Percentiles rank a stretch among this genome's conserved stretches.
These are phyloP conservation scores for Neodontobutis hainanensis DNA, from an alignment of 2,113 vertebrate genomes.

Conservation along the genomic window DNA sequence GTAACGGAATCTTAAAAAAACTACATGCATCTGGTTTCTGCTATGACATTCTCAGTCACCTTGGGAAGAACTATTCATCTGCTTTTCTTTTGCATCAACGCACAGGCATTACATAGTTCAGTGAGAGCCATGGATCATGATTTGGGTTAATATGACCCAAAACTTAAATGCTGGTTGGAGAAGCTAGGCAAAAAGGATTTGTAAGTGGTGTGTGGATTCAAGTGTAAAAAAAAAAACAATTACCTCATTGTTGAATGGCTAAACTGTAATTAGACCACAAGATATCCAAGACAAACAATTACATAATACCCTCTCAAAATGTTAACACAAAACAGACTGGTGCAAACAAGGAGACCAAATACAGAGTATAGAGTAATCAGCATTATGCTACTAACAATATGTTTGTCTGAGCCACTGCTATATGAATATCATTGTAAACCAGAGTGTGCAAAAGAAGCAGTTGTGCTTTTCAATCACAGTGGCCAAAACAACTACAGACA, in stretches of 20 bases:
- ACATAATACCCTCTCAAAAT: neutral
- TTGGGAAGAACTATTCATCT: no score
- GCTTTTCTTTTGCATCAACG: no score
- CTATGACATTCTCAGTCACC: no score
- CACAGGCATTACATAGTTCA: no score
- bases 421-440: slow-evolving; percentile 25
- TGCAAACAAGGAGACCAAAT: slow-evolving; percentile 18
- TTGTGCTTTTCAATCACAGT: slow-evolving; percentile 1
- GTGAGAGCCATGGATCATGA: no score
- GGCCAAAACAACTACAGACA: neutral
- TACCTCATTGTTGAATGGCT: neutral
- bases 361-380: slow-evolving; percentile 17
- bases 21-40: slow-evolving; percentile 3
- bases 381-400: slow-evolving; percentile 35
- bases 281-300: slow-evolving; percentile 1
- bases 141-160: no score
- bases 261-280: neutral
- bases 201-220: no score
- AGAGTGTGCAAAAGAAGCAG: slow-evolving; percentile 9
- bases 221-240: neutral
- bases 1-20: slow-evolving; percentile 17
- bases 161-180: no score
- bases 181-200: no score
- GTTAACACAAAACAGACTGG: neutral
- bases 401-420: slow-evolving; percentile 16